Evolutionary conservation across 2,113 vertebrate species (phyloP).

Genomic region (Pyxicephalus adspersus): DNA sequence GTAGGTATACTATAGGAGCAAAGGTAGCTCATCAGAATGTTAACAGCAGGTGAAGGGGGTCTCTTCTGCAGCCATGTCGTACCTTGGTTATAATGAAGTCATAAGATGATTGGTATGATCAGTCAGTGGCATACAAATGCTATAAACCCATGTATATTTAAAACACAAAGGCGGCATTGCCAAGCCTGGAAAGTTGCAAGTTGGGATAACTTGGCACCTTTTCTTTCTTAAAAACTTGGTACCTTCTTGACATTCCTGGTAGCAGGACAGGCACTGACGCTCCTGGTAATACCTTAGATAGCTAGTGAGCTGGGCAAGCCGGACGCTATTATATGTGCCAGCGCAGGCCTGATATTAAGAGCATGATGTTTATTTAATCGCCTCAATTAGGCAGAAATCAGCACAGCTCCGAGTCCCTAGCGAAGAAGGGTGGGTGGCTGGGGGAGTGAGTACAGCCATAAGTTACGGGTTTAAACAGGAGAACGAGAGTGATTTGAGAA

Average conservation of each 20-base stretch:
- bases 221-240: neutral
- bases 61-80: too few relatives aligned
- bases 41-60: too few relatives aligned
- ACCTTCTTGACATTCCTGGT: neutral
- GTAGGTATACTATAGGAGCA: too few relatives aligned
- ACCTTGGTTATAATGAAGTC: too few relatives aligned
- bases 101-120: too few relatives aligned
- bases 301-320: neutral
- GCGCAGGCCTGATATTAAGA: slow-evolving; percentile 15
- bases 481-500: slow-evolving; percentile 11
- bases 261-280: neutral
- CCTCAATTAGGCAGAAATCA: slow-evolving; percentile 49
- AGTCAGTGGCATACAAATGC: neutral
- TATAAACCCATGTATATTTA: neutral
- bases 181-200: neutral
- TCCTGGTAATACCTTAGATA: neutral
- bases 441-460: neutral
- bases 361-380: slow-evolving; percentile 44
- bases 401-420: slow-evolving; percentile 14
- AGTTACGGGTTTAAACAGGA: slow-evolving; percentile 36
- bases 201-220: too few relatives aligned
- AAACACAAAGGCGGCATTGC: neutral
- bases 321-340: slow-evolving; percentile 19
- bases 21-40: too few relatives aligned
- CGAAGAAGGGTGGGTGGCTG: neutral